Conservation (phyloP, 2,888 invertebrate species). For the Drosophila prostipennis region DNA sequence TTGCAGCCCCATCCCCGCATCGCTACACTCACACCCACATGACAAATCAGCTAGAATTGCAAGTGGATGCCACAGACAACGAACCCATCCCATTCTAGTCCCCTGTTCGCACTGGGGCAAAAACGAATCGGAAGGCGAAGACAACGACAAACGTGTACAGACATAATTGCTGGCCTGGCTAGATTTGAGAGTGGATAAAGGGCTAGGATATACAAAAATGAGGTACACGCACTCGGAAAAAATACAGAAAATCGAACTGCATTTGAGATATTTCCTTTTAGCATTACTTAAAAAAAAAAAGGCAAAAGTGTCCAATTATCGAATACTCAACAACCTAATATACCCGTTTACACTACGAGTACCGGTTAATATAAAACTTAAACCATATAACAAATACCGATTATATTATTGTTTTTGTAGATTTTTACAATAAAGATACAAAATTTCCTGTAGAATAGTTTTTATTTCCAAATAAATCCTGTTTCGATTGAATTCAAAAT, state of each 20-base stretch:
- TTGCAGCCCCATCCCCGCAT: slow-evolving; percentile 8
- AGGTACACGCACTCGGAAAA: background rate
- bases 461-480: too few relatives aligned
- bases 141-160: slow-evolving; percentile 50
- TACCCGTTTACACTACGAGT: too few relatives aligned
- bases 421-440: too few relatives aligned
- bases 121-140: slow-evolving; percentile 8
- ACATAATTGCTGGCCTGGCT: slow-evolving; percentile 55
- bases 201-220: slow-evolving; percentile 1
- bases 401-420: too few relatives aligned
- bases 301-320: too few relatives aligned
- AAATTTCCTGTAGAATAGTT: background rate
- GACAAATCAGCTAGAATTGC: slow-evolving; percentile 73
- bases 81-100: slow-evolving; percentile 14
- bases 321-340: too few relatives aligned
- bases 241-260: background rate
- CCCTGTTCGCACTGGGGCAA: background rate
- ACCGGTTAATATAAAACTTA: background rate
- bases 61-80: slow-evolving; percentile 66
- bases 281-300: too few relatives aligned
- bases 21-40: slow-evolving; percentile 50
- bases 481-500: too few relatives aligned
- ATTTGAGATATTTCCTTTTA: too few relatives aligned
- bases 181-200: slow-evolving; percentile 18
- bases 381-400: background rate